These are phyloP conservation scores for Spea hammondii DNA, from an alignment of 2,797 vertebrate species.

Conservation along the genomic window DNA sequence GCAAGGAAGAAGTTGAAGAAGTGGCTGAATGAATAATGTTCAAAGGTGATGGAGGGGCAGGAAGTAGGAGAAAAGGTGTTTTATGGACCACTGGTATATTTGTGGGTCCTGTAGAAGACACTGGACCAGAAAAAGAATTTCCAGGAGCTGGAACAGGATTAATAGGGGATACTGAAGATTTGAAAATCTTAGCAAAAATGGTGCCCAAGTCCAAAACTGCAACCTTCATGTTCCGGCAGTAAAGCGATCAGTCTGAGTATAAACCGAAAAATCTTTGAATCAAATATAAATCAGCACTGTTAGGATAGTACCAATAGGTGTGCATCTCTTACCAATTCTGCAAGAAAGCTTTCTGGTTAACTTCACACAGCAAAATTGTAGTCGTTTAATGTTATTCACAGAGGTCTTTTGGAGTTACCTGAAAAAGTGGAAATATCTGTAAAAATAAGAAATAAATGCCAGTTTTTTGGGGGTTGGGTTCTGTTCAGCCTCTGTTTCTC, in stretches of 20 bases:
- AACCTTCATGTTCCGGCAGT: constrained; percentile 60
- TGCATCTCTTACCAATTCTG: background rate
- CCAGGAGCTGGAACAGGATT: constrained; percentile 10
- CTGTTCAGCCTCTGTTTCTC: background rate
- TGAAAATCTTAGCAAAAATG: constrained; percentile 61
- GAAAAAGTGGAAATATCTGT: background rate
- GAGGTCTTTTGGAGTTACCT: background rate
- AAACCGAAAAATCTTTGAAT: background rate
- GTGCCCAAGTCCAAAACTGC: constrained; percentile 59
- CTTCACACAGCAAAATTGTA: background rate
- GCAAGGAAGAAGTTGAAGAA: constrained; percentile 15
- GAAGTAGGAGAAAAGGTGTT: constrained; percentile 36
- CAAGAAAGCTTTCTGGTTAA: background rate
- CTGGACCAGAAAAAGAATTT: constrained; percentile 31
- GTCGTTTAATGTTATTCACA: background rate
- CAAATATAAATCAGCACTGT: background rate
- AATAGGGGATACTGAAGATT: constrained; percentile 52
- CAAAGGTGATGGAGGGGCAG: constrained; percentile 34
- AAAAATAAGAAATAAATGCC: background rate
- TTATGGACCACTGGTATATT: constrained; percentile 19
- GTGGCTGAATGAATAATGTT: constrained; percentile 17
- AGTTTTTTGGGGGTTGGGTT: background rate
- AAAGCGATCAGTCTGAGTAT: background rate
- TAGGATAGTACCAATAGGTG: background rate
- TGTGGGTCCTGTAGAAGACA: constrained; percentile 19